phyloP scores from a whole-genome alignment of 2,888 invertebrate genomes.

The Acronicta aceris region DNA sequence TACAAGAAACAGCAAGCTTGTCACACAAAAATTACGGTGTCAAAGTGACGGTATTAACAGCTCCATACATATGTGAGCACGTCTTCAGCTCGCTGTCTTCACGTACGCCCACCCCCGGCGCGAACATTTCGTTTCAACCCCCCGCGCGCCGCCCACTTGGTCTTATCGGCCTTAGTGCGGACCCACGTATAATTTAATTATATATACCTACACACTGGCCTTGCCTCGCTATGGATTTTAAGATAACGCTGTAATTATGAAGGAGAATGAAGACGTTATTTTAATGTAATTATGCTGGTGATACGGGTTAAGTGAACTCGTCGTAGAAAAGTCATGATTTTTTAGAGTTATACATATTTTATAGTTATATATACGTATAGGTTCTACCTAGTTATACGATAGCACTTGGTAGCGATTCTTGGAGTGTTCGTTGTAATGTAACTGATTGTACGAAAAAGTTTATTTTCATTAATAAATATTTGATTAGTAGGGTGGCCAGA shows the following conservation, averaged over 20 bases:
- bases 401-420: too few relatives aligned
- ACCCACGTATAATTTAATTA: constrained; percentile 69
- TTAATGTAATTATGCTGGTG: constrained; percentile 25
- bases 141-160: constrained; percentile 67
- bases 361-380: too few relatives aligned
- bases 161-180: constrained; percentile 80
- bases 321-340: not conserved
- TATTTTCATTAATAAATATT: too few relatives aligned
- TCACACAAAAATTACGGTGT: too few relatives aligned
- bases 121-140: constrained; percentile 71
- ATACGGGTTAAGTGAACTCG: not conserved
- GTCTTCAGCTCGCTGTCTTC: constrained; percentile 86
- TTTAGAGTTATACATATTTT: too few relatives aligned
- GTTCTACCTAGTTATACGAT: too few relatives aligned
- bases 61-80: constrained; percentile 69
- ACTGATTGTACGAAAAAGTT: too few relatives aligned
- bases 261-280: constrained; percentile 55
- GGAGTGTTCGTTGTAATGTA: too few relatives aligned
- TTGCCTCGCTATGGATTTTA: constrained; percentile 50
- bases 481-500: too few relatives aligned
- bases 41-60: constrained; percentile 48
- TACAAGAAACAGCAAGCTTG: too few relatives aligned
- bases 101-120: constrained; percentile 78
- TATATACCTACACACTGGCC: constrained; percentile 51
- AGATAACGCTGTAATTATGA: constrained; percentile 54